Conservation (phyloP, 2,113 vertebrate species). For the Herpailurus yagouaroundi region DNA sequence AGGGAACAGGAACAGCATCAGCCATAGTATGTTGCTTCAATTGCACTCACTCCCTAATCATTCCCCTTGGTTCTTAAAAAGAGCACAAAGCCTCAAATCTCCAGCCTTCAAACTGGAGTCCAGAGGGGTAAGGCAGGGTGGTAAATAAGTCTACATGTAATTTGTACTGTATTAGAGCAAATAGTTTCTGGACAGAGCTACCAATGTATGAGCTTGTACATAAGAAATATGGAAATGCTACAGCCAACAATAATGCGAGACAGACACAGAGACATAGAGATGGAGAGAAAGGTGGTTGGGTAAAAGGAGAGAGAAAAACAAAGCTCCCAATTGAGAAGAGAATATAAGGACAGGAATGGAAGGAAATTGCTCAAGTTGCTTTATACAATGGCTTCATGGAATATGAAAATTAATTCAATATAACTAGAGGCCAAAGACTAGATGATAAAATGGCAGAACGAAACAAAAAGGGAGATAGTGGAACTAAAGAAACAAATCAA, state of each 20-base stretch:
- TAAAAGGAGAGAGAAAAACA: background rate
- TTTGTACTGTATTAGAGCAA: background rate
- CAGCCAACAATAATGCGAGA: background rate
- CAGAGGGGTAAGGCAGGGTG: background rate
- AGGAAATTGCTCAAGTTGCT: background rate
- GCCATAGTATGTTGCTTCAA: background rate
- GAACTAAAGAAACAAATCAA: background rate
- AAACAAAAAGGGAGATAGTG: background rate
- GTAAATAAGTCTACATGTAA: background rate
- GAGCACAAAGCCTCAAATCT: background rate
- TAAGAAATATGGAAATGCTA: background rate
- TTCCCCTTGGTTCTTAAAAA: background rate
- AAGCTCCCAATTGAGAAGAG: background rate
- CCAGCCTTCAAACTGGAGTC: background rate
- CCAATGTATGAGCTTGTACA: background rate
- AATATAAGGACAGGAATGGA: background rate
- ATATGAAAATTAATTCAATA: constrained; percentile 39
- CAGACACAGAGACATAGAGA: background rate
- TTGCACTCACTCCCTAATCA: background rate
- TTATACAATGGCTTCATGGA: background rate
- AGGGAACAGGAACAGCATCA: rapidly evolving
- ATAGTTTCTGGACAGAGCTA: background rate
- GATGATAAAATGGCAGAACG: background rate
- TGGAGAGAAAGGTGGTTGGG: background rate
- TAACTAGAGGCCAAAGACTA: constrained; percentile 29